Evolutionary conservation across 2,888 invertebrate genomes (phyloP), one percentile per base, ranked within the genome.

Genomic region (Eupithecia abbreviata): DNA sequence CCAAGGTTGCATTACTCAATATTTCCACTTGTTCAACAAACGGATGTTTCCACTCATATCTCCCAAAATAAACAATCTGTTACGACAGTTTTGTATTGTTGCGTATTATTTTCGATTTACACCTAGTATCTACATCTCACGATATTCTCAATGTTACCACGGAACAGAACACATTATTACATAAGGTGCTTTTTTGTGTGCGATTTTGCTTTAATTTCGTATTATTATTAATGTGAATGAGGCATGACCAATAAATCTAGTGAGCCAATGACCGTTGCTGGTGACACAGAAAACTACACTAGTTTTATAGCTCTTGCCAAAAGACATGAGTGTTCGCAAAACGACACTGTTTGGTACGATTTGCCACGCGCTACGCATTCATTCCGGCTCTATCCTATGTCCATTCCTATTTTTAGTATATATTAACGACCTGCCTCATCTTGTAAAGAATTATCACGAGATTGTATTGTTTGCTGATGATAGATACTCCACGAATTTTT

Each of bases 291-390:
- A 58, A 62, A n/a, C 13, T 69, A 69, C 69, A 43, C n/a, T 30
- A 13, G 45, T 69, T 69, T 30, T 62, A 62, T 30, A 62, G 62
- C 62, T 62, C 62, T 62, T 62, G 30, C 62, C 62, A 62, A 62
- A 62, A 62, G 10, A 62, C 18, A 30, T 30, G 30, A 62, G 62
- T 30, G 30, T 62, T 62, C 12, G 62, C 30, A 62, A 62, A 62
- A 58, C 58, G 18, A 30, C 30, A 18, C 55, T 58, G 51, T 51
- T 51, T 58, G 10, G 2, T 62, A 12, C 62, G 30, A 62, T 62
- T 62, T 62, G 30, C 62, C 30, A 62, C 62, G 58, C 55, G 55
- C 55, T 55, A 55, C 7, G 58, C 62, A 62, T 62, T 30, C 30
- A 30, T 30, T 30, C 30, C 30, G 30, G 30, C 30, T 30, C 30